Percentiles rank a stretch among this genome's conserved stretches.
Evolutionary conservation across 1,140 invertebrate species (phyloP).

Genomic region (Pygmarrhopalites habei): DNA sequence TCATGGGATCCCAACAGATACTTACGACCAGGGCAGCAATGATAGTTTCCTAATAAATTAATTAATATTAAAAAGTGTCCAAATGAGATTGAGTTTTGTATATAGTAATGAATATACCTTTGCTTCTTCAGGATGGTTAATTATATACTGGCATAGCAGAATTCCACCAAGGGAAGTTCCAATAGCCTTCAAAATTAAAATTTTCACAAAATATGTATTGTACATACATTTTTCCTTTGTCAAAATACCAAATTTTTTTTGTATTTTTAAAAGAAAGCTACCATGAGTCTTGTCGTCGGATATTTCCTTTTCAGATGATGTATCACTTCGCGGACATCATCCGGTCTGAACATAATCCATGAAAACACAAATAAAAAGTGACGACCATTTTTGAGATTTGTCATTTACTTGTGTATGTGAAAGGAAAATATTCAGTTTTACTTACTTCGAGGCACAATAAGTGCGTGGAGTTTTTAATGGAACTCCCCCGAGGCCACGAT

Average conservation of each 20-base stretch:
- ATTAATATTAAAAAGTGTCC: no score
- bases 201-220: no score
- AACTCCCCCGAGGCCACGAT: conserved; percentile 65
- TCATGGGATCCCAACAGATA: conserved; percentile 37
- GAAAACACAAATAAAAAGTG: no score
- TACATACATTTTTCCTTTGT: conserved; percentile 1
- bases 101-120: no score
- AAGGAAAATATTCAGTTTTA: no score
- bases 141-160: conserved; percentile 32
- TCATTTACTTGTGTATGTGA: no score
- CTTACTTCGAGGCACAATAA: conserved; percentile 76
- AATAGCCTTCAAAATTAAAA: no score
- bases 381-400: no score
- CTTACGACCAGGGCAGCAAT: conserved; percentile 32
- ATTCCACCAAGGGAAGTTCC: conserved; percentile 70
- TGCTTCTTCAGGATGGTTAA: conserved; percentile 33
- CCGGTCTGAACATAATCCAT: no score
- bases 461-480: conserved; percentile 58
- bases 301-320: conserved; percentile 57
- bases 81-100: no score
- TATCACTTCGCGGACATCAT: conserved; percentile 70
- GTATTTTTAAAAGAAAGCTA: no score
- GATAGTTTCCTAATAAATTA: no score
- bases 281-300: conserved; percentile 59
- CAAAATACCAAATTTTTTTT: neutral